Percentiles rank a stretch among this genome's conserved stretches.
These are phyloP conservation scores for Himalopsyche phryganea DNA, from an alignment of 1,140 invertebrate genomes.

Conservation along the genomic window DNA sequence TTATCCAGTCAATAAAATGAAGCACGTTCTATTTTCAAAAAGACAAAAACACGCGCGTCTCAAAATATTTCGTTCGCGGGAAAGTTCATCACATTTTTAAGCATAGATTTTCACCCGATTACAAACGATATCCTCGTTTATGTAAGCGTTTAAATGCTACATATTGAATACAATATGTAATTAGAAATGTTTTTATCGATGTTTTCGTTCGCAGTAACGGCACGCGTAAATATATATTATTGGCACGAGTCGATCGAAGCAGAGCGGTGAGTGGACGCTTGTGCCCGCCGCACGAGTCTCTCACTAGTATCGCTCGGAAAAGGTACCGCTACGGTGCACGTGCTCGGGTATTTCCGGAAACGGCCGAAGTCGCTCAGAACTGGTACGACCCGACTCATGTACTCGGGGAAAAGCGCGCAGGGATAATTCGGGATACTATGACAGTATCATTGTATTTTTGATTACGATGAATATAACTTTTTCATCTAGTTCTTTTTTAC, in stretches of 20 bases:
- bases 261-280: slow-evolving; percentile 17
- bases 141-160: too few relatives aligned
- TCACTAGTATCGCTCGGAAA: not conserved
- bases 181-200: slow-evolving; percentile 8
- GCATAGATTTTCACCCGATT: not conserved
- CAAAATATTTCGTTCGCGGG: too few relatives aligned
- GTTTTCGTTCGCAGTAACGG: slow-evolving; percentile 9
- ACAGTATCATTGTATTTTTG: not conserved
- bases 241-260: slow-evolving; percentile 13
- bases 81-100: too few relatives aligned
- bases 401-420: not conserved
- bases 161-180: too few relatives aligned
- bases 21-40: too few relatives aligned
- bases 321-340: not conserved
- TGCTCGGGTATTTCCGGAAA: slow-evolving; percentile 8
- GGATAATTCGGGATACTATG: not conserved
- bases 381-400: not conserved
- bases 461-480: slow-evolving; percentile 1
- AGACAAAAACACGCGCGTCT: too few relatives aligned
- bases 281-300: not conserved
- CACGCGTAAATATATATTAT: slow-evolving; percentile 1
- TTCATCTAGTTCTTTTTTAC: not conserved
- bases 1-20: too few relatives aligned
- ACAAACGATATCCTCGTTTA: too few relatives aligned
- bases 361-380: slow-evolving; percentile 6